Base-by-base conservation (phyloP, 2,113 vertebrate genomes). In the Xyrauchen texanus region DNA sequence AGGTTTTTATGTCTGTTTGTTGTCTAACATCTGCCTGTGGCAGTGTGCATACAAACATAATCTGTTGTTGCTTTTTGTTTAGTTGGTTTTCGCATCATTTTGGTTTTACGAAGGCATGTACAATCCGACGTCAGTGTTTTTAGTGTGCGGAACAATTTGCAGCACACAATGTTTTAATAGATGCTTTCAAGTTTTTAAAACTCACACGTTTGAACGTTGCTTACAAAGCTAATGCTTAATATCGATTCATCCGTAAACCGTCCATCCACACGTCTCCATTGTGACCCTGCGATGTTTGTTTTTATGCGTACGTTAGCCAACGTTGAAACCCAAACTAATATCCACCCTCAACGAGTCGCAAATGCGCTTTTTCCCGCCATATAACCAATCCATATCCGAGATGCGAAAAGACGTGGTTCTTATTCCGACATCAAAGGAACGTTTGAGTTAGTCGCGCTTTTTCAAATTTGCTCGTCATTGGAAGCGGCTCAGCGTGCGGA, bases 11-110 rank as follows among this genome's bases (percentile, higher is more conserved):
- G 67, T 82, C 45, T 68, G 16, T 79, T 53, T 45, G 1, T 62
- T 21, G 72, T 79, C 72, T 34, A 64, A 70, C 82, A 79, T 61
- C 72, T 52, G 66, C 76, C n/a, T 64, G 46, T 75, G 70, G 60
- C 81, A 74, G 51, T 51, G 8, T 55, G 12, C 80, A 12, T 42
- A 34, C 58, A 78, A n/a, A 72, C 53, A 34, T 34, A 3, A 34
- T 34, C 21, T 34, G 21, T 34, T 34, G 21, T 34, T 6, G 15
- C 6, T 6, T 5, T 49, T 52, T 21, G 9, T 68, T 69, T 69
- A 16, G 52, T 42, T 42, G 8, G 6, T 2, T 71, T 53, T 6
- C 47, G 64, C 15, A 13, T 44, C 6, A 5, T 58, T 34, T 49
- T 21, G 46, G 8, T 55, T 62, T 73, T 72, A 45, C 60, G 15